Conservation (phyloP, 1,140 invertebrate species). For the Scaptodrosophila lebanonensis region DNA sequence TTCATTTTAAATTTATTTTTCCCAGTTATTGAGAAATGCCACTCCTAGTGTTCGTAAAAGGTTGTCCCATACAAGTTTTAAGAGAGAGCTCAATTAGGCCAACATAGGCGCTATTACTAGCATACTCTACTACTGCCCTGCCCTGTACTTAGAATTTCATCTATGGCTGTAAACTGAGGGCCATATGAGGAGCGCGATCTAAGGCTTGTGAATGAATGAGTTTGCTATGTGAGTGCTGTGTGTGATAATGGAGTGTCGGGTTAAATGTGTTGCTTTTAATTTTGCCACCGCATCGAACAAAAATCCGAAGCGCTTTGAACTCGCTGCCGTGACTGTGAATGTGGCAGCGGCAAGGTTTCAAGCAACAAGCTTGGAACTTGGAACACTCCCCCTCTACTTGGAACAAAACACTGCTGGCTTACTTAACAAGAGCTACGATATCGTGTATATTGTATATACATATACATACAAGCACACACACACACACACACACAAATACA, state of each 20-base stretch:
- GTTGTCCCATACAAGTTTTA: no score
- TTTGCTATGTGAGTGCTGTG: slow-evolving; percentile 4
- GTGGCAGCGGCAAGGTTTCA: neutral
- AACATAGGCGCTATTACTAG: no score
- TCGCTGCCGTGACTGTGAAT: slow-evolving; percentile 28
- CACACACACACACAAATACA: neutral
- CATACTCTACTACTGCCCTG: no score
- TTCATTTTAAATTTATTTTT: no score
- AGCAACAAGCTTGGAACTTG: no score
- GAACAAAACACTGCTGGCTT: slow-evolving; percentile 18
- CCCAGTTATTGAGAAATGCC: no score
- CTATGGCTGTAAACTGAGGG: no score
- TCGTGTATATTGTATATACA: slow-evolving; percentile 28
- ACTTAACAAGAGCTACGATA: slow-evolving; percentile 48
- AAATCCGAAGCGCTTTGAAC: slow-evolving; percentile 49
- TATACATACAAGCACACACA: neutral
- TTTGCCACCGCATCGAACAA: slow-evolving; percentile 59
- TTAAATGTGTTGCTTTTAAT: slow-evolving; percentile 56
- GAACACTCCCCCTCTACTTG: neutral
- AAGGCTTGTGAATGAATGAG: slow-evolving; percentile 19
- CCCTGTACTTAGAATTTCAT: no score
- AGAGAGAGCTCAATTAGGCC: no score
- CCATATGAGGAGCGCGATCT: no score
- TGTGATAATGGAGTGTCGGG: slow-evolving; percentile 21
- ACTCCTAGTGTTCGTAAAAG: no score